Evolutionary conservation across 2,797 vertebrate species (phyloP).

Genomic region (Benthosema pterotum): DNA sequence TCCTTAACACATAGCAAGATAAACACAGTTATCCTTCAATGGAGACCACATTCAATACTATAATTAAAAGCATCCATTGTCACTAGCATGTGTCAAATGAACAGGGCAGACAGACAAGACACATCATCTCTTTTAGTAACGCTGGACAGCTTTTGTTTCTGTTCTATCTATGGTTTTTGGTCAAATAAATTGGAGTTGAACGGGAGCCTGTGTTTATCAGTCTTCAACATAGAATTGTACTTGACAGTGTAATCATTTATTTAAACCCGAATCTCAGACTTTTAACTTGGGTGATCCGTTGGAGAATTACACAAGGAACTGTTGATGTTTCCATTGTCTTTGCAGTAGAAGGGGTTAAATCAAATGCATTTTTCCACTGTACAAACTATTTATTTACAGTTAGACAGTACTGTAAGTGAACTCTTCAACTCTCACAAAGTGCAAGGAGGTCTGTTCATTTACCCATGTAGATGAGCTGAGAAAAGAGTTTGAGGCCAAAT

Average conservation of each 20-base stretch:
- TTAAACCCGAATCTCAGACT: conserved; percentile 2
- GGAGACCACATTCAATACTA: conserved; percentile 61
- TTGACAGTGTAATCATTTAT: conserved; percentile 32
- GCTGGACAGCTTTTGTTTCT: neutral
- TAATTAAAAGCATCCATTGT: conserved; percentile 63
- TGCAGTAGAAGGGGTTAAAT: conserved; percentile 23
- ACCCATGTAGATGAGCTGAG: conserved; percentile 66
- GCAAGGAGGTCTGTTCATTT: conserved; percentile 66
- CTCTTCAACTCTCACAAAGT: conserved; percentile 58
- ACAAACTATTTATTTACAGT: conserved; percentile 46
- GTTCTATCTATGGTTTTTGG: conserved; percentile 30
- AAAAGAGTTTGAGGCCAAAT: conserved; percentile 74
- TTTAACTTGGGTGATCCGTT: conserved; percentile 11
- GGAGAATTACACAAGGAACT: conserved; percentile 10
- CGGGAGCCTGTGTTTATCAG: conserved; percentile 24
- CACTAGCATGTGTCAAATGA: conserved; percentile 61
- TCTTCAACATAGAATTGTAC: conserved; percentile 41
- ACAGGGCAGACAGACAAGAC: conserved; percentile 52
- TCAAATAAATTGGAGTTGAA: conserved; percentile 48
- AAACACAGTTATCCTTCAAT: conserved; percentile 65
- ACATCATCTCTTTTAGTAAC: conserved; percentile 41
- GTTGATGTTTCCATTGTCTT: conserved; percentile 9
- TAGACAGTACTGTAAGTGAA: conserved; percentile 40
- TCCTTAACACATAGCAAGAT: conserved; percentile 63
- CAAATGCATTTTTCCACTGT: conserved; percentile 17